A percentile compares a stretch with the other conserved stretches of the same genome.
phyloP scores from a whole-genome alignment of 2,797 vertebrate genomes.

The Sebastes diploproa region DNA sequence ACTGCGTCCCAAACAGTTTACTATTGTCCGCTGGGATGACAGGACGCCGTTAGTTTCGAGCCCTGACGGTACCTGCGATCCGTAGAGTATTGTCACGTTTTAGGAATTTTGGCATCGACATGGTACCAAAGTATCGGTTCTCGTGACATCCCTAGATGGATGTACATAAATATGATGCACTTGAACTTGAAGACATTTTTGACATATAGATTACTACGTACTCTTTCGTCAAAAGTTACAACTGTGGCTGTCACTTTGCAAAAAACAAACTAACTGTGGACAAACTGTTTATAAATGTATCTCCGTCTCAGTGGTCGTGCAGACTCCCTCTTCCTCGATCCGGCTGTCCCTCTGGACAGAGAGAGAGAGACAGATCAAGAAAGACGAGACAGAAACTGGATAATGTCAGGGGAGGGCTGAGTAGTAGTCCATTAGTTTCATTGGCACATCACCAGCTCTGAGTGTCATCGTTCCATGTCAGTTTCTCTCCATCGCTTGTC shows the following conservation, averaged over 20 bases:
- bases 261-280: not conserved
- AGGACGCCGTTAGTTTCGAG: too few species aligned
- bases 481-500: slow-evolving; percentile 46
- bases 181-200: not conserved
- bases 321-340: not conserved
- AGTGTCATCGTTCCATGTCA: slow-evolving; percentile 63
- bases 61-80: too few species aligned
- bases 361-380: slow-evolving; percentile 16
- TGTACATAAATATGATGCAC: not conserved
- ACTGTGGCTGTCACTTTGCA: not conserved
- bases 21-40: too few species aligned
- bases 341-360: slow-evolving; percentile 10
- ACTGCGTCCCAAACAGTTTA: too few species aligned
- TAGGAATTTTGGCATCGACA: too few species aligned
- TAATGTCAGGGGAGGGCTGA: slow-evolving; percentile 50
- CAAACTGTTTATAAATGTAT: not conserved
- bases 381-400: slow-evolving; percentile 32
- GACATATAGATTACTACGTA: too few species aligned
- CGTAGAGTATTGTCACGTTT: too few species aligned
- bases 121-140: too few species aligned
- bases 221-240: not conserved
- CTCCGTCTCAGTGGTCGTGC: not conserved
- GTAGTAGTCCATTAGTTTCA: slow-evolving; percentile 76
- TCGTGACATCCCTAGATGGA: not conserved
- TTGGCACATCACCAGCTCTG: slow-evolving; percentile 54